A percentile compares a stretch with the other conserved stretches of the same genome.
phyloP scores from a whole-genome alignment of 2,113 vertebrate genomes.

The Saccopteryx bilineata region DNA sequence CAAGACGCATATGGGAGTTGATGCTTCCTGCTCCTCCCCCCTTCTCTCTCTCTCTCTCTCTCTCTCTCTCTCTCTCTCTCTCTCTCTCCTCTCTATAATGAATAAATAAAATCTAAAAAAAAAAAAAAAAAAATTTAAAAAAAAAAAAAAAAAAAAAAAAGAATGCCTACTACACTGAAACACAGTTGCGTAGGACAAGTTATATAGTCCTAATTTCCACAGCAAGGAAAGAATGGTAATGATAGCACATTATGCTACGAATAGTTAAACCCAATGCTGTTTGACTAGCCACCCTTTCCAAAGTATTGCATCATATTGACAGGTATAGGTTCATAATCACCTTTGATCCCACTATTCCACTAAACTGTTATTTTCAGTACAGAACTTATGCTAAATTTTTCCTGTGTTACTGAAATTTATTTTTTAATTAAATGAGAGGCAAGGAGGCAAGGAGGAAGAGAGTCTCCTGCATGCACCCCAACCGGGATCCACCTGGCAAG shows the following conservation, averaged over 20 bases:
- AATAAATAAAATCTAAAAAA: no score
- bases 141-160: no score
- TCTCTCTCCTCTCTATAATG: no score
- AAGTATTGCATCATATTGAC: not conserved
- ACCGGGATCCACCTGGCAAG: no score
- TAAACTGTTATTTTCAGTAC: not conserved
- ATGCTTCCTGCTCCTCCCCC: no score
- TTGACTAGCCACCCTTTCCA: not conserved
- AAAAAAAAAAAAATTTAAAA: no score
- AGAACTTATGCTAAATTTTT: slow-evolving; percentile 26
- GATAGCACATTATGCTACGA: not conserved
- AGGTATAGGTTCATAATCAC: not conserved
- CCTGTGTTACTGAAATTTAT: not conserved
- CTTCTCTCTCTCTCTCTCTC: no score
- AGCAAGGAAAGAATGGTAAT: not conserved
- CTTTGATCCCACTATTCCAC: not conserved
- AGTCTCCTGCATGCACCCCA: no score
- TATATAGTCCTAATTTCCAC: not conserved
- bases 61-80: no score
- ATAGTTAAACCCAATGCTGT: not conserved
- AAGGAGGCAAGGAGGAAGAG: no score
- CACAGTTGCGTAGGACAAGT: rapidly evolving
- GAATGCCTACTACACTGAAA: not conserved
- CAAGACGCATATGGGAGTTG: no score
- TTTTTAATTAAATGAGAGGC: not conserved